These are phyloP conservation scores for Elgaria multicarinata DNA, from an alignment of 2,113 vertebrate species.

Conservation along the genomic window DNA sequence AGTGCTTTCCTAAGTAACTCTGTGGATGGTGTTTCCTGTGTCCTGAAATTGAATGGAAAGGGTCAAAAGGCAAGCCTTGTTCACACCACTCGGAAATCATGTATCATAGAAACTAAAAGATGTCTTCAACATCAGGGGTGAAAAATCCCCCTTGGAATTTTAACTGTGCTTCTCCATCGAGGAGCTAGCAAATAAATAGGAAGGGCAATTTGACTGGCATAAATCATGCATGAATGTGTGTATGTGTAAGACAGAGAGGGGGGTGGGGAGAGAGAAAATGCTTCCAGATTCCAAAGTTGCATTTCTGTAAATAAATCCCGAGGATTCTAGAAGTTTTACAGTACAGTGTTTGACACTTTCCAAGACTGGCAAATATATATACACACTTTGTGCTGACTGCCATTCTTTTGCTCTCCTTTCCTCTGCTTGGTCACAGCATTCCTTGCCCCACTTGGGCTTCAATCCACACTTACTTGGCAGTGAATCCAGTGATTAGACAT, in stretches of 20 bases:
- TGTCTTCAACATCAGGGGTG: background rate
- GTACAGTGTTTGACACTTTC: too few relatives aligned
- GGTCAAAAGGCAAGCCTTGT: background rate
- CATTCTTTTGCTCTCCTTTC: too few relatives aligned
- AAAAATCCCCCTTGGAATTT: background rate
- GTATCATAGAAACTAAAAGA: background rate
- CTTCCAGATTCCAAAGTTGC: too few relatives aligned
- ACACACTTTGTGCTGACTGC: too few relatives aligned
- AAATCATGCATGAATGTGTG: background rate
- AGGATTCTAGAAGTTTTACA: background rate
- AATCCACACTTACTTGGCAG: background rate
- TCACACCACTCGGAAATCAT: background rate
- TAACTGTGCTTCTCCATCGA: background rate
- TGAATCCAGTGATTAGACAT: background rate
- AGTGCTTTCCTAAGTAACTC: background rate
- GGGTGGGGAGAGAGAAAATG: background rate
- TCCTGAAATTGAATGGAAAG: background rate
- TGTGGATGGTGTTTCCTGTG: background rate
- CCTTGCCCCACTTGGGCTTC: background rate
- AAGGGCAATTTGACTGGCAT: background rate
- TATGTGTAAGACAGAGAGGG: too few relatives aligned
- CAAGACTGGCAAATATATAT: too few relatives aligned
- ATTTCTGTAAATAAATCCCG: background rate
- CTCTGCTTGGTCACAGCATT: background rate
- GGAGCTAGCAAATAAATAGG: background rate